Evolutionary conservation across 2,888 invertebrate genomes (phyloP).

Genomic region (Tupiocoris notatus): DNA sequence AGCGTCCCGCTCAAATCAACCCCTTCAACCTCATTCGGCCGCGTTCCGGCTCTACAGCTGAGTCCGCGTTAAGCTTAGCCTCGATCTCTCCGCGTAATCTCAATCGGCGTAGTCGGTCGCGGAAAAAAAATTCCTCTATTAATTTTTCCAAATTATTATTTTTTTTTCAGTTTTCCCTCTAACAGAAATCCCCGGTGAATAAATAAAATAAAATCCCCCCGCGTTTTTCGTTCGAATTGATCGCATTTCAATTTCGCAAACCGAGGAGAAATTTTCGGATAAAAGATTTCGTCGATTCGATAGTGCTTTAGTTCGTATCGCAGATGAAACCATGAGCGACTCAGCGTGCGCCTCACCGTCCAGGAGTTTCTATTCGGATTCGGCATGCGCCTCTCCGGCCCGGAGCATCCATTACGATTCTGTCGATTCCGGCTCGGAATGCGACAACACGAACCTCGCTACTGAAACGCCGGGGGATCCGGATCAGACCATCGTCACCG

Average conservation of each 20-base stretch:
- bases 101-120: neutral
- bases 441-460: slow-evolving; percentile 51
- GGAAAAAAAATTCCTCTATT: neutral
- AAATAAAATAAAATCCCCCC: no score
- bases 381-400: slow-evolving; percentile 51
- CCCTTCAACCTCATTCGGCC: slow-evolving; percentile 25
- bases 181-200: no score
- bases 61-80: neutral
- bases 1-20: neutral
- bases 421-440: slow-evolving; percentile 49
- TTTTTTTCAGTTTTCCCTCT: no score
- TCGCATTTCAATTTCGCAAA: no score
- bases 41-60: slow-evolving; percentile 14
- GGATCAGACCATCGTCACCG: slow-evolving; percentile 68
- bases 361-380: slow-evolving; percentile 47
- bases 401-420: slow-evolving; percentile 51
- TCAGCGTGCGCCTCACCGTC: slow-evolving; percentile 28
- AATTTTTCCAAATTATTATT: no score
- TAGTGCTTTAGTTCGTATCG: neutral
- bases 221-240: no score
- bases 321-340: slow-evolving; percentile 30
- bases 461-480: slow-evolving; percentile 58
- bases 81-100: neutral
- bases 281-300: no score
- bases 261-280: no score